These are phyloP conservation scores for Myotis lucifugus DNA, from an alignment of 2,113 vertebrate species.

Conservation along the genomic window DNA sequence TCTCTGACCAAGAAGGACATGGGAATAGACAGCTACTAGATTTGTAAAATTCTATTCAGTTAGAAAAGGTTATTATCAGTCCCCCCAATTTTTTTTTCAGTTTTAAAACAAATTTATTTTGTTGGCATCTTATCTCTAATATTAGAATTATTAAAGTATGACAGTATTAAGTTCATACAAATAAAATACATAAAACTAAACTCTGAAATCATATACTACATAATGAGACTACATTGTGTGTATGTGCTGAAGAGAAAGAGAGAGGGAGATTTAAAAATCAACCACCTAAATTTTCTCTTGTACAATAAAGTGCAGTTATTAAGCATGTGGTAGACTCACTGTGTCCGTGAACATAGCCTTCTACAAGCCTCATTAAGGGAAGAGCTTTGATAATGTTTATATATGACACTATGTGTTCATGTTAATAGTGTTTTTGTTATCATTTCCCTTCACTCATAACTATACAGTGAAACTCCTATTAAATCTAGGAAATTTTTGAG, in stretches of 20 bases:
- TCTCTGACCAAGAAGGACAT: neutral
- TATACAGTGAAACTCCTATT: neutral
- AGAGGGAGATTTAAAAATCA: neutral
- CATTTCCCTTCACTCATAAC: neutral
- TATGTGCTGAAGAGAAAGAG: neutral
- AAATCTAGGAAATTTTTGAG: conserved; percentile 6
- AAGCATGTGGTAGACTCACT: neutral
- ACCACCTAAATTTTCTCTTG: neutral
- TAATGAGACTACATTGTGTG: neutral
- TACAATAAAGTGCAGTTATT: neutral
- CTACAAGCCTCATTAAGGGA: neutral
- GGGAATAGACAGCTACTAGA: neutral
- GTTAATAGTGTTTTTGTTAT: neutral
- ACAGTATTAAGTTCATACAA: neutral
- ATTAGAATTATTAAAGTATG: too few relatives aligned
- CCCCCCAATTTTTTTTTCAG: neutral
- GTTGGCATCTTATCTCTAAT: too few relatives aligned
- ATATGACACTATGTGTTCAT: neutral
- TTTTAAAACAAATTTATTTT: too few relatives aligned
- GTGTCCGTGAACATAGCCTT: neutral
- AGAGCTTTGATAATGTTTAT: neutral
- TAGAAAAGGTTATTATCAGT: conserved; percentile 10
- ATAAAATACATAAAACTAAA: neutral
- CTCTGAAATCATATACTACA: neutral
- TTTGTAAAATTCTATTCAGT: neutral